Conservation (phyloP, 2,888 invertebrate species). For the Slavum lentiscoides region DNA sequence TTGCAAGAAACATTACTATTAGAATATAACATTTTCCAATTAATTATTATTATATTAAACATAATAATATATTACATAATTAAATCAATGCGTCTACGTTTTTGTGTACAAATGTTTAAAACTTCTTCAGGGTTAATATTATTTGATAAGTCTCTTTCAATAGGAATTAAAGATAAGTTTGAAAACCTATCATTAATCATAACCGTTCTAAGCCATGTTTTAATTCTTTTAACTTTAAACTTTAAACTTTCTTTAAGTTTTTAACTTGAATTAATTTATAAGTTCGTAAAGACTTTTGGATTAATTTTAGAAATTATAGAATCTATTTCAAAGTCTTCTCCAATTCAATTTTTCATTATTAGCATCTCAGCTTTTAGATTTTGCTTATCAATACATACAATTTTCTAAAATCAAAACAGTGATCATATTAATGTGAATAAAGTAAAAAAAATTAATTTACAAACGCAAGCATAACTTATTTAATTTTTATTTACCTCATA, state of each 20-base stretch:
- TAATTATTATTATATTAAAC: not conserved
- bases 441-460: not conserved
- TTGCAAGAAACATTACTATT: not conserved
- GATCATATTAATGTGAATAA: not conserved
- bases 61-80: not conserved
- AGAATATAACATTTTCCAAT: not conserved
- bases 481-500: not conserved
- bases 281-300: not conserved
- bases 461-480: not conserved
- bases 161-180: slow-evolving; percentile 1
- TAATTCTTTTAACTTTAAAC: slow-evolving; percentile 12
- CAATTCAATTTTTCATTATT: not conserved
- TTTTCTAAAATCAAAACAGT: slow-evolving; percentile 12
- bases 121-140: not conserved
- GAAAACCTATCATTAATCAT: slow-evolving; percentile 22
- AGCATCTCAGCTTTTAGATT: slow-evolving; percentile 7
- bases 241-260: slow-evolving; percentile 12
- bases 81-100: not conserved
- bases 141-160: slow-evolving; percentile 14
- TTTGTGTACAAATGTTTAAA: not conserved
- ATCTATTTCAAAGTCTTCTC: not conserved
- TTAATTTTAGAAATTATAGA: not conserved
- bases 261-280: slow-evolving; percentile 1
- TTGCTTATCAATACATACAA: not conserved
- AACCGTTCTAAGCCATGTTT: slow-evolving; percentile 13